Base-by-base conservation (phyloP, 2,888 invertebrate genomes). In the Leptarthrus brevirostris region DNA sequence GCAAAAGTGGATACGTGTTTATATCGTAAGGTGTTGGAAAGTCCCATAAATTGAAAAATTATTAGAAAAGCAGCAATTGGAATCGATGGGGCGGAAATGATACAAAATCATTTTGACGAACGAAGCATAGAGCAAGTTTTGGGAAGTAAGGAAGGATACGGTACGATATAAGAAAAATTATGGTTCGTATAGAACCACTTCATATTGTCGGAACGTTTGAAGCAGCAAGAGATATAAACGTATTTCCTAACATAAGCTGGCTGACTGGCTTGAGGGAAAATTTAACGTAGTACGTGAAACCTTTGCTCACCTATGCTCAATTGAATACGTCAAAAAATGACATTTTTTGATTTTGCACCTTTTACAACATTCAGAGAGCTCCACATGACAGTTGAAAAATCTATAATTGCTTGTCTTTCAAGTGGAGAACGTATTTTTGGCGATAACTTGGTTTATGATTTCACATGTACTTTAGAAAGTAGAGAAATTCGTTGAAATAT, bases 11-110 rank as follows among this genome's bases (percentile, higher is more conserved):
- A n/a, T 40, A 58, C 58, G 58, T 58, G 58, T 36, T 58, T 26
- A 58, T 58, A 58, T 58, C n/a, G 58, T 16, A 20, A 58, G 58
- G 30, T 30, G 30, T 56, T 56, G 26, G 70, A 49, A 47, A 53
- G 30, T 52, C 56, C 71, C 53, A 72, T 72, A 72, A 54, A 72
- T 72, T 72, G 54, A 36, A 49, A 72, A 72, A 72, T 72, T 72
- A 72, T 72, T 72, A 53, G 71, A 49, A 72, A 72, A 72, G 71
- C 71, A 72, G 71, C 71, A 72, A 72, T 72, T 72, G 71, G 71
- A 72, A 72, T 54, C 71, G 71, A 72, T 72, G 56, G 71, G 40
- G 20, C 40, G 71, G 71, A 72, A 72, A 20, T 54, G 71, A 72
- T 72, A 72, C 56, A 72, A 20, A 54, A 72, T 72, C 71, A 72